Base-by-base conservation (phyloP, 1,140 invertebrate species). In the Temnothorax curvispinosus region DNA sequence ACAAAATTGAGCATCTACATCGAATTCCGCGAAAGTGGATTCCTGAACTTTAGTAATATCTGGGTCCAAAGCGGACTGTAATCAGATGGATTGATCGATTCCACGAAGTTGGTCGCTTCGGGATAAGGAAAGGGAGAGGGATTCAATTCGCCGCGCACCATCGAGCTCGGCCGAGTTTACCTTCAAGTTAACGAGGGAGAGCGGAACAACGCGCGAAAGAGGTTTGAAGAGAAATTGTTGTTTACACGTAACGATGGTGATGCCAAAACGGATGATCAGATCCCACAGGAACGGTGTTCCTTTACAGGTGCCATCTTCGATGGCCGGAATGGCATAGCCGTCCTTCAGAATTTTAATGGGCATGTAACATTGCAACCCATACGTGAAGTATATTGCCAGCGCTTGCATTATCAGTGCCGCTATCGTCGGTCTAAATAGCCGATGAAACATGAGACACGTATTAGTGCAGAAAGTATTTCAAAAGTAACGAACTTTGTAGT, bases 341-440 rank as follows among this genome's bases (percentile, higher is more conserved):
- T 90, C 18, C 5, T 90, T 81, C 13, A 94, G 38, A 44, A 94
- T 92, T 0, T 64, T 78, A 27, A 94, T 93, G 2, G 91, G 91
- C 72, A 93, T 84, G 64, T 91, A 93, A 71, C 91, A 93, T 54
- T 92, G 90, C 6, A 93, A 32, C 4, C 89, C 90, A 44, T 94
- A 94, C 0, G 91, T 91, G 65, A 94, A 90, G 65, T 91, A 92
- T 67, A 93, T 91, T 3, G 91, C 72, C 11, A 90, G 47, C 5
- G 75, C 81, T 89, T 94, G 92, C 77, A 92, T 91, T 4, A 86
- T n/a, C 11, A 93, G 56, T 3, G 92, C 92, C 3, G 32, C 9
- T 13, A 89, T 2, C 2, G 89, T 92, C 11, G 65, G 60, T n/a
- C 91, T 92, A 67, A 47, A 44, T 47, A 1, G 1, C n/a, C 2